phyloP scores from a whole-genome alignment of 2,113 vertebrate genomes.

The Argyrosomus japonicus region DNA sequence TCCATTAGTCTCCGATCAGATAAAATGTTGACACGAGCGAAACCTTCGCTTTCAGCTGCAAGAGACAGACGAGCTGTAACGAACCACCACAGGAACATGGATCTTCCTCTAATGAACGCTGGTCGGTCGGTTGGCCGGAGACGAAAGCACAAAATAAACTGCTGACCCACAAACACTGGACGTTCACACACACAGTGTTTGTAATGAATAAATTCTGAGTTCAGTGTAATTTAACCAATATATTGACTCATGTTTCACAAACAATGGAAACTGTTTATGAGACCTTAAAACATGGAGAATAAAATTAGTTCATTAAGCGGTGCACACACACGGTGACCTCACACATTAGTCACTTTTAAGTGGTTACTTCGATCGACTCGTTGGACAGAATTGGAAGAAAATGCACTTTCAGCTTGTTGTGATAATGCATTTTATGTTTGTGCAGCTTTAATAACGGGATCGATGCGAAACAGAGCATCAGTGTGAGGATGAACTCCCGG shows the following conservation, averaged over 20 bases:
- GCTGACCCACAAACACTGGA: too few species aligned
- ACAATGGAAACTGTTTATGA: too few species aligned
- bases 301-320: too few species aligned
- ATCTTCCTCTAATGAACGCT: not conserved
- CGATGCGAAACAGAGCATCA: not conserved
- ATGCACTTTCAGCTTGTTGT: constrained; percentile 5
- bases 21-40: not conserved
- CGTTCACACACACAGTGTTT: not conserved
- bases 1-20: not conserved
- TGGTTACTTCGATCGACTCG: not conserved
- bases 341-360: constrained; percentile 15
- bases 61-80: constrained; percentile 16
- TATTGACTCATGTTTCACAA: not conserved
- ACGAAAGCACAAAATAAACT: not conserved
- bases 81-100: not conserved
- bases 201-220: not conserved
- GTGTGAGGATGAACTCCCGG: not conserved
- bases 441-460: not conserved
- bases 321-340: not conserved
- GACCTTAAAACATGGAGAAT: not conserved
- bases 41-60: not conserved
- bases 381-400: not conserved
- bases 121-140: not conserved
- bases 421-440: constrained; percentile 18
- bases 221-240: too few species aligned